phyloP scores from a whole-genome alignment of 1,140 invertebrate genomes.

The Leptopilina boulardi region DNA sequence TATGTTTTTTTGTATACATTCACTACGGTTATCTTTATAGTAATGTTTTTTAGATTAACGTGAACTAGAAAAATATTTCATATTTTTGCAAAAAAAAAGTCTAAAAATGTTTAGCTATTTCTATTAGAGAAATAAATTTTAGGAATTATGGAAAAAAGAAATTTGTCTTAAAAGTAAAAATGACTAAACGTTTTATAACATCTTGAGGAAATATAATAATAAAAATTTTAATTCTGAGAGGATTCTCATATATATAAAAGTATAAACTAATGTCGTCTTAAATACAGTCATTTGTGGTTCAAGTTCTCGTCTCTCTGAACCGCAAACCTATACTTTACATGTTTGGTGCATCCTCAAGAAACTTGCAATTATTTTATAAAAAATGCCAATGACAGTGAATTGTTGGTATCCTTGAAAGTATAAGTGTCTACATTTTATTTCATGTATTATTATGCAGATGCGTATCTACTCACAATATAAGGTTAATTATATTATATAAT shows the following conservation, averaged over 20 bases:
- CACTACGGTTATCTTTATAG: too few relatives aligned
- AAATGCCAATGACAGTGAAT: constrained; percentile 20
- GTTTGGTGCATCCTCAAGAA: constrained; percentile 18
- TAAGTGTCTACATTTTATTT: constrained; percentile 2
- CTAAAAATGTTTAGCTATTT: too few relatives aligned
- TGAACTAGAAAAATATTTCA: too few relatives aligned
- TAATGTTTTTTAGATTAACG: too few relatives aligned
- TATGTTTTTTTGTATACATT: too few relatives aligned
- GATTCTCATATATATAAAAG: neutral
- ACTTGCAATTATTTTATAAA: constrained; percentile 16
- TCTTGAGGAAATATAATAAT: neutral
- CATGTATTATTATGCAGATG: neutral
- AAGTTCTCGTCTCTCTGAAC: constrained; percentile 19
- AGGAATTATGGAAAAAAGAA: too few relatives aligned
- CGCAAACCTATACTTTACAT: constrained; percentile 30
- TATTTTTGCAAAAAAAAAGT: too few relatives aligned
- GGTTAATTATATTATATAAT: neutral
- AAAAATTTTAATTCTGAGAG: neutral
- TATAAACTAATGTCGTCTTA: constrained; percentile 28
- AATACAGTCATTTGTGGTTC: constrained; percentile 28
- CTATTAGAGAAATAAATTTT: too few relatives aligned
- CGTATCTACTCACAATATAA: too few relatives aligned
- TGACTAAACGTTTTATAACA: too few relatives aligned
- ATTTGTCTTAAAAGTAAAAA: too few relatives aligned
- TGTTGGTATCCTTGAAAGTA: constrained; percentile 8